Base-by-base conservation (phyloP, 2,888 invertebrate species). In the Homarus gammarus region DNA sequence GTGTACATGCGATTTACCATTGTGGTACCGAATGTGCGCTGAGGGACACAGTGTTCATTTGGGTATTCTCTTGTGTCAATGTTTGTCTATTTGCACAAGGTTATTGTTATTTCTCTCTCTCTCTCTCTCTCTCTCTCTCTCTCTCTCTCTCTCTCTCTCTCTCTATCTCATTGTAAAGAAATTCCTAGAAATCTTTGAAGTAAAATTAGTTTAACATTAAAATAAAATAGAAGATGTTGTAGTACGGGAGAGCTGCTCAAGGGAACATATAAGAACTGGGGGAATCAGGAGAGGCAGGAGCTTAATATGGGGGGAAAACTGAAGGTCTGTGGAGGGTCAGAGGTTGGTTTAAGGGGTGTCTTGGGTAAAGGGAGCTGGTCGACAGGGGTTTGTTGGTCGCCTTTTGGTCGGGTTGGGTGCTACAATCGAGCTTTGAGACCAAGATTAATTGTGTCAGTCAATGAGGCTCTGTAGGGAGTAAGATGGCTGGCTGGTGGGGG, bases 401-500 rank as follows among this genome's bases (percentile, higher is more conserved):
- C 81, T 40, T 81, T 72, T 81, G 81, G 73, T 38, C 15, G 27
- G 40, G 73, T 44, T 73, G 61, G 64, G 61, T 51, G 64, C 68
- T 33, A 85, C 85, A 85, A 85, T 85, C 64, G 85, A 27, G 51
- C 40, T 44, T 51, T 36, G 51, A n/a, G 61, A n/a, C 3, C 36
- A 75, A 87, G 87, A 87, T 87, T 38, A 81, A 87, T 87, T 56
- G 82, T 44, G 64, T 82, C 75, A 31, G 87, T 87, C 82, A 87
- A 72, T 87, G 75, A 75, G 49, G 75, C 87, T 40, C 87, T 27
- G 87, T 82, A 49, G 82, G 82, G 81, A 70, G 81, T n/a, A 70
- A 12, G 68, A 31, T 49, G 49, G 49, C 51, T 12, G 49, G 6
- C 18, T 27, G 44, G 38, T 44, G 15, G 38, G 77, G 77, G 22